Conservation (phyloP, 2,113 vertebrate species). For the Hirundichthys speculiger region DNA sequence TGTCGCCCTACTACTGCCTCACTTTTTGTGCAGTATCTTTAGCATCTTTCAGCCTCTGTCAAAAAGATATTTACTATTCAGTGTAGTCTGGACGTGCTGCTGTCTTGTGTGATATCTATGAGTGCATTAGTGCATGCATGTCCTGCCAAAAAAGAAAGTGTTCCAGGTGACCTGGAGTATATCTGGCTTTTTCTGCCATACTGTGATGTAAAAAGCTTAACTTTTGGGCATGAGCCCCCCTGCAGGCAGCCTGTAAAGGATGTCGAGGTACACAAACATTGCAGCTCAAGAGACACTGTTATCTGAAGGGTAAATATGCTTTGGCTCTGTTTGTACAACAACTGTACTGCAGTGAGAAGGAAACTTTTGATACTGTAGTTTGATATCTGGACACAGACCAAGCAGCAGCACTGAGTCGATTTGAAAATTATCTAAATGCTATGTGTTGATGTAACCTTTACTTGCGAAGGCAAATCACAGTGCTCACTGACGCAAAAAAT, state of each 20-base stretch:
- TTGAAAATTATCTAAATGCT: slow-evolving; percentile 46
- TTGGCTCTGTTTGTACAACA: slow-evolving; percentile 59
- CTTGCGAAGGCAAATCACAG: slow-evolving; percentile 6
- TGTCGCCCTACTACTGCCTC: slow-evolving; percentile 18
- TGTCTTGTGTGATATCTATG: slow-evolving; percentile 25
- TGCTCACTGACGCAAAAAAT: slow-evolving; percentile 1
- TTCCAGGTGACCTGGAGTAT: slow-evolving; percentile 57
- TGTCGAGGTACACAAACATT: slow-evolving; percentile 69
- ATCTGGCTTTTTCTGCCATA: slow-evolving; percentile 35
- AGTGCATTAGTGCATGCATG: slow-evolving; percentile 20
- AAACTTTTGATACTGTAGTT: slow-evolving; percentile 35
- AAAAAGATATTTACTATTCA: slow-evolving; percentile 50
- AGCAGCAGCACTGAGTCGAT: slow-evolving; percentile 22
- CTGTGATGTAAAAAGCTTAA: slow-evolving; percentile 65
- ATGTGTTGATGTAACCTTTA: slow-evolving; percentile 41
- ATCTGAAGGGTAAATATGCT: slow-evolving; percentile 71
- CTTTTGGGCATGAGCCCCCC: slow-evolving; percentile 57
- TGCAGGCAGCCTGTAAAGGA: slow-evolving; percentile 59
- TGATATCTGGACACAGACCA: slow-evolving; percentile 47
- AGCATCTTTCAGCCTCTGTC: slow-evolving; percentile 53
- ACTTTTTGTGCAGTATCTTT: slow-evolving; percentile 39
- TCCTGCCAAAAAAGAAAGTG: slow-evolving; percentile 39
- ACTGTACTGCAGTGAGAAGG: slow-evolving; percentile 41
- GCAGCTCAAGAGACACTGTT: slow-evolving; percentile 64
- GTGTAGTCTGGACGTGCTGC: slow-evolving; percentile 17